These are phyloP conservation scores for Leptodirus hochenwartii DNA, from an alignment of 2,888 invertebrate species.

Conservation along the genomic window DNA sequence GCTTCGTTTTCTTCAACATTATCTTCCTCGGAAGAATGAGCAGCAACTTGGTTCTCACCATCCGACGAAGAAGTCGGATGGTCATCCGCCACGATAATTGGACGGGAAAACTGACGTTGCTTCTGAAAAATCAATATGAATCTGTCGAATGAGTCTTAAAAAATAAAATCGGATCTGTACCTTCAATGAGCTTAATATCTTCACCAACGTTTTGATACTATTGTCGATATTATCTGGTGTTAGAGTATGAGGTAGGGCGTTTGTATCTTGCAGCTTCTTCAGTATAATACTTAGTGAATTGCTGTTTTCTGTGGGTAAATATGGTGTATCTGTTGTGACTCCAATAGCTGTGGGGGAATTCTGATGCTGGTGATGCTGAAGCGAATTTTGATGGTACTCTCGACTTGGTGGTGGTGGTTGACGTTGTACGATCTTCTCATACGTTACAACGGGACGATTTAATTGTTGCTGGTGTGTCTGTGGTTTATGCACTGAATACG, in stretches of 20 bases:
- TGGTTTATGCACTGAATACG: too few species aligned
- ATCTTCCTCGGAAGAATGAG: too few species aligned
- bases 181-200: constrained; percentile 53
- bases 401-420: too few species aligned
- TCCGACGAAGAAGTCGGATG: constrained; percentile 13
- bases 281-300: constrained; percentile 36
- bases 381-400: too few species aligned
- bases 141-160: too few species aligned
- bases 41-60: constrained; percentile 17
- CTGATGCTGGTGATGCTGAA: too few species aligned
- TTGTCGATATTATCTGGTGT: constrained; percentile 62
- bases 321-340: constrained; percentile 1
- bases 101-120: constrained; percentile 22
- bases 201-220: constrained; percentile 57
- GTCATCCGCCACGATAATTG: constrained; percentile 24
- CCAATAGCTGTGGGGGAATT: constrained; percentile 5
- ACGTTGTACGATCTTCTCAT: too few species aligned
- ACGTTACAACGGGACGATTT: too few species aligned
- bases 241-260: constrained; percentile 56
- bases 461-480: too few species aligned
- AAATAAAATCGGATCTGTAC: constrained; percentile 29
- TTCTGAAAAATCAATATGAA: too few species aligned
- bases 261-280: constrained; percentile 53
- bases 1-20: constrained; percentile 21
- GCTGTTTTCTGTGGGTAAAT: constrained; percentile 16